Evolutionary conservation across 2,113 vertebrate species (phyloP), one percentile per base, ranked within the genome.

Genomic region (Caloenas nicobarica): DNA sequence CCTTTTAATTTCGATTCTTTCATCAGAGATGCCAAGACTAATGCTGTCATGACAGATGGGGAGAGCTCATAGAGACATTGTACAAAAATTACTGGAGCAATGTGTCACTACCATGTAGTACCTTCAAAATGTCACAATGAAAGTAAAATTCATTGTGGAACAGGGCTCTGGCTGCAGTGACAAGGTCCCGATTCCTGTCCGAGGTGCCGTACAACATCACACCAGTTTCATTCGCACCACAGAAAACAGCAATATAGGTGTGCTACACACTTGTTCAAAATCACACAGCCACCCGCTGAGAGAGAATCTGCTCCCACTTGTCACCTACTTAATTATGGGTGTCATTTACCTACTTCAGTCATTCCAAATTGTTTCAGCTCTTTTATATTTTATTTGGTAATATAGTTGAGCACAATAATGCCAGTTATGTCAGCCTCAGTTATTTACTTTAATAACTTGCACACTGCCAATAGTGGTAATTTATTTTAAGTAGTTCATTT

Each of bases 1-100:
- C 66, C 81, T 97, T 97, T 98, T 96, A 94, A 92, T 96, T 95
- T 95, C 74, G 79, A 96, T 94, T 95, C 95, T 95, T 96, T 94
- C 92, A 95, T 96, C 92, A 86, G 94, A 95, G 92, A 96, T 94
- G 94, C 97, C 97, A 97, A 95, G 96, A 97, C 92, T 91, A 94
- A 94, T 94, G 88, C 95, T 96, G 93, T 92, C 89, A 87, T 90
- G 95, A 95, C 97, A 98, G 96, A 96, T 97, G 96, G 95, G 93
- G 94, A 91, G 89, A 95, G 84, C 84, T 89, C 86, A 88, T 13
- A 93, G 76, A 93, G 88, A 92, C 85, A 65, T 53, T 79, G 93
- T 90, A 96, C 88, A 96, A 97, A 96, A 96, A 95, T 96, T 94
- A 92, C 93, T 96, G 88, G 81, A 97, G 96, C 90, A 92, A 93